Evolutionary conservation across 2,888 invertebrate genomes (phyloP).

Genomic region (Heliconius cydno): DNA sequence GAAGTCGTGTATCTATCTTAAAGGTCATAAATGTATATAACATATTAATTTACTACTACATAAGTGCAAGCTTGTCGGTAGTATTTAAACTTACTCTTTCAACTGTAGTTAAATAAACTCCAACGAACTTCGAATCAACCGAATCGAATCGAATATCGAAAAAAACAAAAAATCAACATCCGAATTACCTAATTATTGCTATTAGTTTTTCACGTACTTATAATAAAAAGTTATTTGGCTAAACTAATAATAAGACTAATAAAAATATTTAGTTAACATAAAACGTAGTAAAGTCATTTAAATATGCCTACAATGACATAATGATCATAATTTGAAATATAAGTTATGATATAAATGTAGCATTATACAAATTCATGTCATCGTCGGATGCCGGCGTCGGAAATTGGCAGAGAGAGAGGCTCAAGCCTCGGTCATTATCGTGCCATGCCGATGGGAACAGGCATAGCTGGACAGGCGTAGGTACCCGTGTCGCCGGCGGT

Average conservation of each 20-base stretch:
- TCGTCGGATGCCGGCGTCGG: constrained; percentile 48
- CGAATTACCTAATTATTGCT: too few species aligned
- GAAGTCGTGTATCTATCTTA: too few species aligned
- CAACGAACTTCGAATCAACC: too few species aligned
- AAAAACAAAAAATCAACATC: too few species aligned
- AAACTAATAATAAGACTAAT: too few species aligned
- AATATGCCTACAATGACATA: constrained; percentile 7
- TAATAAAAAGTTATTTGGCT: not conserved
- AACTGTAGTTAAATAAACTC: too few species aligned
- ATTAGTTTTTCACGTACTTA: not conserved
- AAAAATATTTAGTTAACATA: not conserved
- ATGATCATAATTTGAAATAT: constrained; percentile 39
- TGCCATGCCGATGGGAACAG: constrained; percentile 56
- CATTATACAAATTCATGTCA: constrained; percentile 41
- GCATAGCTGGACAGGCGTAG: constrained; percentile 41
- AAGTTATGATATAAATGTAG: constrained; percentile 39
- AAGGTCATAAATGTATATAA: too few species aligned
- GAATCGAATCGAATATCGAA: too few species aligned
- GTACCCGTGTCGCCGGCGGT: constrained; percentile 61
- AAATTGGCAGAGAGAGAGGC: constrained; percentile 46
- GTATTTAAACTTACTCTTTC: too few species aligned
- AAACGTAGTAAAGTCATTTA: not conserved
- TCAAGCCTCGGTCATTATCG: constrained; percentile 57
- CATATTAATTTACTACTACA: too few species aligned
- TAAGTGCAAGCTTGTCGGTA: too few species aligned